Percentiles rank a stretch among this genome's conserved stretches.
Conservation (phyloP, 2,888 invertebrate genomes). For the Sussaba pulchella region DNA sequence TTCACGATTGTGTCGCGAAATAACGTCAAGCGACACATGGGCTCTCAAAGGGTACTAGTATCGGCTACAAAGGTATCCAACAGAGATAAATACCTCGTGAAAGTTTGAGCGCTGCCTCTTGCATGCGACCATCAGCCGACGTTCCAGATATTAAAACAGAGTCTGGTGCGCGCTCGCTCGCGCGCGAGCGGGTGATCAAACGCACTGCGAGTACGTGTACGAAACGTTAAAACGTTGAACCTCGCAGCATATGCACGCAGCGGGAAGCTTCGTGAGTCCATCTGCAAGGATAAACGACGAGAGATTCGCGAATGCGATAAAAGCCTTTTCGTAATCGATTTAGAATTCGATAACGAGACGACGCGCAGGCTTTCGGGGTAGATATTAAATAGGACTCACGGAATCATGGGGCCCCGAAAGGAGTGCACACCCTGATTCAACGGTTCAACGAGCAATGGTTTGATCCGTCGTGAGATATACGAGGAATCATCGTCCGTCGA, state of each 20-base stretch:
- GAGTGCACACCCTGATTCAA: slow-evolving; percentile 26
- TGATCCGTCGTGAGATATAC: neutral
- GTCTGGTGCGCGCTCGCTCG: slow-evolving; percentile 42
- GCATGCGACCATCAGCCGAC: slow-evolving; percentile 56
- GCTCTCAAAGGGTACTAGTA: slow-evolving; percentile 78
- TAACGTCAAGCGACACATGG: slow-evolving; percentile 79
- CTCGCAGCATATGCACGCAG: slow-evolving; percentile 80
- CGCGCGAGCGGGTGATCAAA: too few relatives aligned
- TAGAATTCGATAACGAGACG: slow-evolving; percentile 74
- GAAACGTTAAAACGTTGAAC: slow-evolving; percentile 65
- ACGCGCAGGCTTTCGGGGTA: slow-evolving; percentile 45
- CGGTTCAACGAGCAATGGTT: slow-evolving; percentile 44
- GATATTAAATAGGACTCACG: slow-evolving; percentile 45
- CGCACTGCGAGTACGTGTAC: slow-evolving; percentile 47
- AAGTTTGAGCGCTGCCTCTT: slow-evolving; percentile 70
- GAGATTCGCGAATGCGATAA: slow-evolving; percentile 73
- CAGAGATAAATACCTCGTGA: slow-evolving; percentile 83
- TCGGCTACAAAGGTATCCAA: slow-evolving; percentile 82
- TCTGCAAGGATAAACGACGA: slow-evolving; percentile 76
- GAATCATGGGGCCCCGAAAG: slow-evolving; percentile 34
- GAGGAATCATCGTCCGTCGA: too few relatives aligned
- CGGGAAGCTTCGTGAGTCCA: slow-evolving; percentile 76
- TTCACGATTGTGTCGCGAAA: slow-evolving; percentile 24
- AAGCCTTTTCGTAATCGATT: slow-evolving; percentile 77
- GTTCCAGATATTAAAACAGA: slow-evolving; percentile 46